Conservation (phyloP, 2,113 vertebrate species). For the Apodemus speciosus region DNA sequence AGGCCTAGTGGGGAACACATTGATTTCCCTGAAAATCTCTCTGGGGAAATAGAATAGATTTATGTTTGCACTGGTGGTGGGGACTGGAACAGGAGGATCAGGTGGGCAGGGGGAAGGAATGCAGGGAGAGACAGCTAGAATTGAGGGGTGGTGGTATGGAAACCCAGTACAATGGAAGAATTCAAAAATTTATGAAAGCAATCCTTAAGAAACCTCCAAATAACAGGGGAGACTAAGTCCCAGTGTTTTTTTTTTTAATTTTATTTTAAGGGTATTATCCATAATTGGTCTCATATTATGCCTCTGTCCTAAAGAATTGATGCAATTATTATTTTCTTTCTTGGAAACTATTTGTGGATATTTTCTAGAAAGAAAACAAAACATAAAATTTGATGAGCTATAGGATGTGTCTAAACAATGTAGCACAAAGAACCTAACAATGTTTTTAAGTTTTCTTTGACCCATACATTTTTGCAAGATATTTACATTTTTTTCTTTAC, state of each 20-base stretch:
- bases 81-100: neutral
- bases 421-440: neutral
- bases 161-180: neutral
- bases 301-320: conserved; percentile 6
- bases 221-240: neutral
- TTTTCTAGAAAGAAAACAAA: conserved; percentile 10
- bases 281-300: neutral
- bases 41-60: neutral
- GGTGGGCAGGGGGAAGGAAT: neutral
- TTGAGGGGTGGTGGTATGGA: neutral
- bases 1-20: neutral
- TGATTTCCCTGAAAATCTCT: neutral
- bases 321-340: conserved; percentile 36
- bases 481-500: neutral
- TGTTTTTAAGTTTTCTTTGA: conserved; percentile 42
- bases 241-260: neutral
- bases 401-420: neutral
- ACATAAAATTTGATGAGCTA: neutral
- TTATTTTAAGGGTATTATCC: neutral
- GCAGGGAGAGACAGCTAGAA: neutral
- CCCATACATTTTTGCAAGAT: neutral
- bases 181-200: neutral
- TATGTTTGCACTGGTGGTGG: neutral
- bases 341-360: conserved; percentile 10
- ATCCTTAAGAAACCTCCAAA: neutral